Evolutionary conservation across 2,888 invertebrate genomes (phyloP).

Genomic region (Ophraella communa): DNA sequence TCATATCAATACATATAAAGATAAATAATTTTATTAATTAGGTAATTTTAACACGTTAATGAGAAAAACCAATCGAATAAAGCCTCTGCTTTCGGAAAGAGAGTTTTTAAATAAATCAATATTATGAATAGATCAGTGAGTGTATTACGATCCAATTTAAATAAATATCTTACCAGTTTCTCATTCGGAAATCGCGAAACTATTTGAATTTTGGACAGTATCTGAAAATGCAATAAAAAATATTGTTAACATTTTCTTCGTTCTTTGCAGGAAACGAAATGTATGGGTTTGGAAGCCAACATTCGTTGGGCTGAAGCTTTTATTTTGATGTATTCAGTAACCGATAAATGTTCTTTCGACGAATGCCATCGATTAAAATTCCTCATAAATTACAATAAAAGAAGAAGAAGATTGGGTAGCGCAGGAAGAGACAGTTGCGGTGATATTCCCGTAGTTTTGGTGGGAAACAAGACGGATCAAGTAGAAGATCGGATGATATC

Average conservation of each 20-base stretch:
- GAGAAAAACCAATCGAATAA: too few species aligned
- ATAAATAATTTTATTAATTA: too few species aligned
- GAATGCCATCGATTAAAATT: constrained; percentile 84
- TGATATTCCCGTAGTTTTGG: constrained; percentile 79
- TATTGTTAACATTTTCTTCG: not conserved
- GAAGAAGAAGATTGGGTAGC: constrained; percentile 70
- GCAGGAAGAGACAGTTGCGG: constrained; percentile 65
- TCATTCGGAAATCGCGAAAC: too few species aligned
- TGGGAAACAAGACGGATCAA: constrained; percentile 84
- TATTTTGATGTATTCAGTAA: constrained; percentile 85
- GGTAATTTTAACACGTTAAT: too few species aligned
- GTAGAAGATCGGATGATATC: constrained; percentile 81
- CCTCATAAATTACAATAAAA: constrained; percentile 80
- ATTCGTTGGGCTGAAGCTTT: constrained; percentile 90
- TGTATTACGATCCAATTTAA: too few species aligned
- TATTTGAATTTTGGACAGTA: too few species aligned
- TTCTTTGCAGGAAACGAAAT: constrained; percentile 68
- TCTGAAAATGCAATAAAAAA: not conserved
- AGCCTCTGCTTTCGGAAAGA: too few species aligned
- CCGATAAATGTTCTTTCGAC: constrained; percentile 88
- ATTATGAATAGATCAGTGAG: too few species aligned
- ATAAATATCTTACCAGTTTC: too few species aligned
- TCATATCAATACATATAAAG: too few species aligned
- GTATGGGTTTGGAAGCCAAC: constrained; percentile 74
- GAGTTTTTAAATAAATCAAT: too few species aligned